Evolutionary conservation across 2,797 vertebrate genomes (phyloP).

Genomic region (Coilia nasus): DNA sequence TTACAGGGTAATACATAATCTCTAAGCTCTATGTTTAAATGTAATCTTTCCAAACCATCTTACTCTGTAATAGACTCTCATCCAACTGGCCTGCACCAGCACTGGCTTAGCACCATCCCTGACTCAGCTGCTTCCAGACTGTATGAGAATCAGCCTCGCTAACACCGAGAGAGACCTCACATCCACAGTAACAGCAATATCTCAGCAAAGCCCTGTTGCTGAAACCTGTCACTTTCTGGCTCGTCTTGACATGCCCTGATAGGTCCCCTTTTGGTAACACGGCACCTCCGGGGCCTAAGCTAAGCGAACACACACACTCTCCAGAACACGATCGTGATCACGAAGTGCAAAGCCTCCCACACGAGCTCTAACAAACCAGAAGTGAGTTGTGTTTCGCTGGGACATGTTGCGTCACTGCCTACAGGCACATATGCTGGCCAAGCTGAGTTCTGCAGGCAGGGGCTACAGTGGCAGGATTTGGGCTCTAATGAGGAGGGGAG

Average conservation of each 20-base stretch:
- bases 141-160: too few species aligned
- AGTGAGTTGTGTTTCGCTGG: not conserved
- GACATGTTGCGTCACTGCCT: not conserved
- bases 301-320: not conserved
- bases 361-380: constrained; percentile 25
- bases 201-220: not conserved
- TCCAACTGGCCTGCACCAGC: too few species aligned
- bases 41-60: too few species aligned
- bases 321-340: not conserved
- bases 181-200: not conserved
- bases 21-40: too few species aligned
- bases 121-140: too few species aligned
- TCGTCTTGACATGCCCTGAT: not conserved
- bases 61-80: too few species aligned
- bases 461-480: constrained; percentile 28
- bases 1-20: too few species aligned
- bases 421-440: constrained; percentile 12
- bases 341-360: not conserved
- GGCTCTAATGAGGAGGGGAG: constrained; percentile 37
- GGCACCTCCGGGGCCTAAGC: not conserved
- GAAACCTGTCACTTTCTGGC: not conserved
- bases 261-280: not conserved
- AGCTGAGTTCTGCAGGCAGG: constrained; percentile 19
- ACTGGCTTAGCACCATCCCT: too few species aligned
- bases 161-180: not conserved